phyloP scores from a whole-genome alignment of 2,113 vertebrate genomes.

The Tenebrosternarchus preto region DNA sequence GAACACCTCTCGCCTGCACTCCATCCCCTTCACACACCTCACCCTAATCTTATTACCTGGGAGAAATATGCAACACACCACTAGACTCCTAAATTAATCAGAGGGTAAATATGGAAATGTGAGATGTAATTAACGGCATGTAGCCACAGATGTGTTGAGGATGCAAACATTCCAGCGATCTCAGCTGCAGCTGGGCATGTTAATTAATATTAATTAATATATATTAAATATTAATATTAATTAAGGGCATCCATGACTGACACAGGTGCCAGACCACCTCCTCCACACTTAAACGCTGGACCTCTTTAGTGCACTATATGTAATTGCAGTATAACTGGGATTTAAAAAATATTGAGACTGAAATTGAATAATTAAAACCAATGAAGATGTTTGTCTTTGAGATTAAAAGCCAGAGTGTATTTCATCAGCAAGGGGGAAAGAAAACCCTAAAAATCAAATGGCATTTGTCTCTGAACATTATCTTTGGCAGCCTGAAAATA shows the following conservation, averaged over 20 bases:
- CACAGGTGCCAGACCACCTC: background rate
- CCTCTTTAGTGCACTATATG: background rate
- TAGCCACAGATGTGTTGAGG: conserved; percentile 52
- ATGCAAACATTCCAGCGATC: conserved; percentile 49
- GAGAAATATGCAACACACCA: conserved; percentile 61
- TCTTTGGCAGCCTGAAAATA: background rate
- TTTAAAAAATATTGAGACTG: background rate
- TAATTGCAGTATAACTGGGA: background rate
- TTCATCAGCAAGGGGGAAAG: background rate
- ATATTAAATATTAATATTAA: no score
- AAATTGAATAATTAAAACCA: conserved; percentile 12
- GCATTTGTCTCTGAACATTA: background rate
- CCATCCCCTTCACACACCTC: conserved; percentile 41
- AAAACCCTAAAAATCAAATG: background rate
- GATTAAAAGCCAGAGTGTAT: background rate
- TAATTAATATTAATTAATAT: no score
- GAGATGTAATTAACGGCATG: conserved; percentile 60
- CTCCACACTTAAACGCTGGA: background rate
- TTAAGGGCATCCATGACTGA: conserved; percentile 29
- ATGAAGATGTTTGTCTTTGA: background rate
- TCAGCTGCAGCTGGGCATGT: conserved; percentile 18
- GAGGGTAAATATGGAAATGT: conserved; percentile 55
- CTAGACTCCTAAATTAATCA: conserved; percentile 60
- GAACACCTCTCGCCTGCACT: conserved; percentile 35
- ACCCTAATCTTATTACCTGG: conserved; percentile 58